Evolutionary conservation across 2,888 invertebrate species (phyloP).

Genomic region (Fragum fragum): DNA sequence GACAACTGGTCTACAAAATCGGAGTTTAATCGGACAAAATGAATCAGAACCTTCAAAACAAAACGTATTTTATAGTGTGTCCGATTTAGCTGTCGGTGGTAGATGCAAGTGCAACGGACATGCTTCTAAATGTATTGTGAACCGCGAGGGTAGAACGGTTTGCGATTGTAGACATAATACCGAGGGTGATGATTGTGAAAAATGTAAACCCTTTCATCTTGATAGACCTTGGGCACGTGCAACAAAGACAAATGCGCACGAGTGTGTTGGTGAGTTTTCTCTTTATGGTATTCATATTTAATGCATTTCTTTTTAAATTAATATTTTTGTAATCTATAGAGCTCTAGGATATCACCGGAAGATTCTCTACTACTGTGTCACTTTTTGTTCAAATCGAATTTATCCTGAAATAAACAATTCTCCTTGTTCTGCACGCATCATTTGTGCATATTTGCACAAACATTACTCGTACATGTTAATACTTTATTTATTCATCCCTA

Average conservation of each 20-base stretch:
- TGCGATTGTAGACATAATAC: conserved; percentile 99
- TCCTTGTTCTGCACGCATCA: too few relatives aligned
- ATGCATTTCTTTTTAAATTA: too few relatives aligned
- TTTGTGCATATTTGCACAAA: too few relatives aligned
- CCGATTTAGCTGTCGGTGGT: conserved; percentile 98
- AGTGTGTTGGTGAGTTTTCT: conserved; percentile 97
- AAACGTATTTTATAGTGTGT: conserved; percentile 90
- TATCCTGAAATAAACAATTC: too few relatives aligned
- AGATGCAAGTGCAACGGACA: conserved; percentile 99
- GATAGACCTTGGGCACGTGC: conserved; percentile 99
- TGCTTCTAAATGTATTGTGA: conserved; percentile 93
- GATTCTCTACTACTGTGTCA: too few relatives aligned
- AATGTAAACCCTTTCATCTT: conserved; percentile 99
- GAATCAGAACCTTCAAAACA: conserved; percentile 74
- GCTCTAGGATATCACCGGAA: too few relatives aligned
- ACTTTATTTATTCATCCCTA: too few relatives aligned
- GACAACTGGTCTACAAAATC: conserved; percentile 69
- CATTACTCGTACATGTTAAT: too few relatives aligned
- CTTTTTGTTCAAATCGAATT: too few relatives aligned
- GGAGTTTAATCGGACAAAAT: conserved; percentile 61
- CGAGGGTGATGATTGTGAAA: conserved; percentile 98
- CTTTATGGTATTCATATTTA: not conserved
- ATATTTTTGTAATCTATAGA: too few relatives aligned
- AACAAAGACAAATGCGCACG: conserved; percentile 97
- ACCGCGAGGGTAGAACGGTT: conserved; percentile 89